Base-by-base conservation (phyloP, 2,888 invertebrate genomes). In the Cistogaster globosa region DNA sequence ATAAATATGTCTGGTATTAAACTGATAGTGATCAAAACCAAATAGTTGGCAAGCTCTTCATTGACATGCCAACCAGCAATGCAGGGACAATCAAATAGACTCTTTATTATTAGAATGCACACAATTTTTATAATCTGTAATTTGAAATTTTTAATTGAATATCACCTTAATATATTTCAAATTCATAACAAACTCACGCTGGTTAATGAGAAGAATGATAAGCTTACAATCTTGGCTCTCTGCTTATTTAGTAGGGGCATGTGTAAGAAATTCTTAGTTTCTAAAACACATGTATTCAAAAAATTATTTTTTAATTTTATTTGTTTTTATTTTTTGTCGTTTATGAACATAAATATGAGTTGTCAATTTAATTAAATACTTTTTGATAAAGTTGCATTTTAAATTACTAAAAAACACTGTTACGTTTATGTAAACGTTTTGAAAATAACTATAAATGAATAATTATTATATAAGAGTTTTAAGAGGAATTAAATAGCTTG, bases 51-150 rank as follows among this genome's bases (percentile, higher is more conserved):
- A 12, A 82, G 38, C 16, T 85, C 82, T n/a, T 82, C 78, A 45
- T 78, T 78, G 26, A 85, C 60, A 78, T 85, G 82, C 85, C 85
- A 85, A 26, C 85, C 85, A 18, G 81, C 78, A 45, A 85, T 53
- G 18, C 85, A 85, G 12, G 57, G 53, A 0, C 74, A 65, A 9
- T 82, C 78, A 0, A n/a, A 69, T 32, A 74, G 65, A 12, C 51
- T 48, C 26, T 26, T 75, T 16, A 85, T 36, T 5, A 75, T 60
- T 6, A 53, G 22, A 22, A 84, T 0, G 71, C 84, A 76, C 20
- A 80, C 2, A 60, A 57, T 5, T 76, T 80, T 84, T n/a, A 80
- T 26, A 6, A 45, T 42, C 84, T 84, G 11, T n/a, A 38, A 51
- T 16, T 32, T n/a, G 16, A 48, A 26, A 36, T 55, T 42, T n/a